phyloP scores from a whole-genome alignment of 2,888 invertebrate species.

The Caenorhabditis virilis region DNA sequence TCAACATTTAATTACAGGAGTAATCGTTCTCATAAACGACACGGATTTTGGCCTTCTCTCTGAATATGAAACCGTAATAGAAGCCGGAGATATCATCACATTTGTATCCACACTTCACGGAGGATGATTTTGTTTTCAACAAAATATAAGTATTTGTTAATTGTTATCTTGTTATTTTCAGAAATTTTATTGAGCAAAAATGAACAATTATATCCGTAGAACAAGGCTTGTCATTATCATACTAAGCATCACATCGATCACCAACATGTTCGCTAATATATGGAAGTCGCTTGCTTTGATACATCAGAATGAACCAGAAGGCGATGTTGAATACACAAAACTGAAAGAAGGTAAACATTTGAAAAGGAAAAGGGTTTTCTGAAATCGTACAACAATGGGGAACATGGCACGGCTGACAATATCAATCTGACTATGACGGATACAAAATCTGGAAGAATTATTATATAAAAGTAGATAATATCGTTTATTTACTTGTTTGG shows the following conservation, averaged over 20 bases:
- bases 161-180: conserved; percentile 7
- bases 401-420: conserved; percentile 53
- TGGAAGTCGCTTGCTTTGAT: conserved; percentile 50
- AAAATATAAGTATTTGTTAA: not conserved
- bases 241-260: conserved; percentile 37
- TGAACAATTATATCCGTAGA: conserved; percentile 8
- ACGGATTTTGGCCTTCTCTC: conserved; percentile 26
- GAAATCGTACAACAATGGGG: conserved; percentile 47
- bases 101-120: conserved; percentile 43
- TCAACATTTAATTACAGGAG: conserved; percentile 24
- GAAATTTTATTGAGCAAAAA: conserved; percentile 22
- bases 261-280: conserved; percentile 41
- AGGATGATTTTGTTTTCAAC: conserved; percentile 12
- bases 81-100: conserved; percentile 28
- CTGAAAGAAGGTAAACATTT: conserved; percentile 25
- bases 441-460: conserved; percentile 46
- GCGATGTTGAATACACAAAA: conserved; percentile 54
- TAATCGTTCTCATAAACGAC: conserved; percentile 35
- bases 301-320: conserved; percentile 56
- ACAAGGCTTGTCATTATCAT: conserved; percentile 1
- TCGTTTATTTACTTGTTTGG: too few relatives aligned
- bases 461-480: too few relatives aligned
- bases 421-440: conserved; percentile 56
- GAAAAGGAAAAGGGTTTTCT: not conserved
- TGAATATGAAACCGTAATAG: conserved; percentile 33